These are phyloP conservation scores for Danaus melanippus DNA, from an alignment of 1,140 invertebrate genomes.

Conservation along the genomic window DNA sequence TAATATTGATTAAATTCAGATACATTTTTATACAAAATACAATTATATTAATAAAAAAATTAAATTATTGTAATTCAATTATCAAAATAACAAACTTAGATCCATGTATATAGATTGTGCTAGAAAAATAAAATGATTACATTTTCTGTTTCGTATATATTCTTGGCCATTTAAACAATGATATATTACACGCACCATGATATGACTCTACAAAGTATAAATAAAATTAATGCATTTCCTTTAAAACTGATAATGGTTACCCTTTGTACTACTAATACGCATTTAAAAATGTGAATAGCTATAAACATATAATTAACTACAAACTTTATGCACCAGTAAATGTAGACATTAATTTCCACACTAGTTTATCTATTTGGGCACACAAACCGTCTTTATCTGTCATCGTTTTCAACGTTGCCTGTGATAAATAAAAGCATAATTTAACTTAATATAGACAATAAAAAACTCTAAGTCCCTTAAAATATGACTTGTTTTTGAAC, in stretches of 20 bases:
- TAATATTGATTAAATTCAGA: too few species aligned
- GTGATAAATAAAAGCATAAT: constrained; percentile 43
- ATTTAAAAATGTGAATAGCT: constrained; percentile 63
- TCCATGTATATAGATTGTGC: too few species aligned
- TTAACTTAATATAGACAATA: constrained; percentile 20
- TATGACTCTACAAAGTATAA: constrained; percentile 42
- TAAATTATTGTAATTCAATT: too few species aligned
- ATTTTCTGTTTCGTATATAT: constrained; percentile 41
- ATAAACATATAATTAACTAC: constrained; percentile 69
- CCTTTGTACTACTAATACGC: constrained; percentile 62
- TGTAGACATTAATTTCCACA: constrained; percentile 72
- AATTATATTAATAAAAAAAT: too few species aligned
- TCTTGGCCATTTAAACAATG: constrained; percentile 37
- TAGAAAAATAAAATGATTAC: constrained; percentile 25
- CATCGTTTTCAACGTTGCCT: constrained; percentile 52
- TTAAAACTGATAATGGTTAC: constrained; percentile 59
- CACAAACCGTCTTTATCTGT: constrained; percentile 70
- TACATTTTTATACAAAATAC: too few species aligned
- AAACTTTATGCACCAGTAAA: constrained; percentile 71
- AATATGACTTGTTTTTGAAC: constrained; percentile 41
- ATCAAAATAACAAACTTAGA: too few species aligned
- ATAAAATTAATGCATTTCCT: constrained; percentile 62
- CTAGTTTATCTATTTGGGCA: constrained; percentile 71
- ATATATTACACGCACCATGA: constrained; percentile 54
- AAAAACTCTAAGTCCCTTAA: constrained; percentile 23